These are phyloP conservation scores for Chydorus sphaericus DNA, from an alignment of 2,888 invertebrate genomes.

Conservation along the genomic window DNA sequence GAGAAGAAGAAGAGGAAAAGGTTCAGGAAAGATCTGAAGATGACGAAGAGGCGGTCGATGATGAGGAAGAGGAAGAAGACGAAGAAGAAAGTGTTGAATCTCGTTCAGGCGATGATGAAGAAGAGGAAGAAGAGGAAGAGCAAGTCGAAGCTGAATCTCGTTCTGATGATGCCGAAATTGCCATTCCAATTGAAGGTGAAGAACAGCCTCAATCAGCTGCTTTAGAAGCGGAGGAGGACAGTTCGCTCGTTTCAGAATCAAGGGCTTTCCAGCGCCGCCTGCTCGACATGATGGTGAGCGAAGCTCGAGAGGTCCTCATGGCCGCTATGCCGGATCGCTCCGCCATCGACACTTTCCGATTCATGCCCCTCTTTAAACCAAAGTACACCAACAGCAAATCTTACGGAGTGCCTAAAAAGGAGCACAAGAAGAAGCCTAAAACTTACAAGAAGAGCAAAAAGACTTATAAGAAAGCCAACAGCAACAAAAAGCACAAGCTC, in stretches of 20 bases:
- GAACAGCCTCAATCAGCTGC: too few species aligned
- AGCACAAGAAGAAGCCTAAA: neutral
- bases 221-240: neutral
- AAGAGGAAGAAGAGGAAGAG: neutral
- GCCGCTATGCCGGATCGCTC: slow-evolving; percentile 9
- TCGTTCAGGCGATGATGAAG: neutral
- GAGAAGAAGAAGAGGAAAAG: neutral
- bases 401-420: neutral
- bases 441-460: neutral
- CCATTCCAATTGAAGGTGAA: neutral
- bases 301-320: slow-evolving; percentile 2
- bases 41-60: neutral
- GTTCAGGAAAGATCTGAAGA: neutral
- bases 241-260: neutral
- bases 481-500: neutral
- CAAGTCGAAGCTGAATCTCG: neutral
- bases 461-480: too few species aligned
- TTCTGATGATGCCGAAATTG: neutral
- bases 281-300: slow-evolving; percentile 11
- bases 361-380: slow-evolving; percentile 9
- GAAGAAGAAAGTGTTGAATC: neutral
- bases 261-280: slow-evolving; percentile 8
- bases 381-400: neutral
- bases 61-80: neutral
- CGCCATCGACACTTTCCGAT: slow-evolving; percentile 3